These are phyloP conservation scores for Sinocyclocheilus maitianheensis DNA, from an alignment of 2,113 vertebrate genomes.

Conservation along the genomic window DNA sequence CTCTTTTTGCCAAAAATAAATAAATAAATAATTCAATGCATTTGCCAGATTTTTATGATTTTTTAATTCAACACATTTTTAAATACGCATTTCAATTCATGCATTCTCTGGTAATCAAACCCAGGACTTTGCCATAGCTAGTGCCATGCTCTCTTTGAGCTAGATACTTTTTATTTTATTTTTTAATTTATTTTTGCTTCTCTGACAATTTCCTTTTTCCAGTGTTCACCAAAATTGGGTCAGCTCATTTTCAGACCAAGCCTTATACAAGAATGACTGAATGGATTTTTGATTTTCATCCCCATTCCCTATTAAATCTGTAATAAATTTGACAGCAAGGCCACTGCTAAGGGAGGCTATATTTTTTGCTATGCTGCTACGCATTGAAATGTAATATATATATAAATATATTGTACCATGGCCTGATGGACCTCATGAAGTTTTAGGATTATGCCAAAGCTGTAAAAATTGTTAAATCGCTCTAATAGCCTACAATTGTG, in stretches of 20 bases:
- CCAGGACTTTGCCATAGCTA: too few species aligned
- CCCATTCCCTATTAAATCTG: not conserved
- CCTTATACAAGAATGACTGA: not conserved
- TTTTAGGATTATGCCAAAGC: not conserved
- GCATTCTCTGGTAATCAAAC: too few species aligned
- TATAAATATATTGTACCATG: too few species aligned
- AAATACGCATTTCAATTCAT: too few species aligned
- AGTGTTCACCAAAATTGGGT: conserved; percentile 2
- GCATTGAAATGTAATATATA: not conserved
- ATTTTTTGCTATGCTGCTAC: not conserved
- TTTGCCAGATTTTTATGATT: too few species aligned
- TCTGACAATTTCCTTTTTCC: not conserved
- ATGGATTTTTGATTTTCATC: conserved; percentile 3
- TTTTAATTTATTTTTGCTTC: not conserved
- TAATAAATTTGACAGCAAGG: not conserved
- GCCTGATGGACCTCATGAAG: not conserved
- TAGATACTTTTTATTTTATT: too few species aligned
- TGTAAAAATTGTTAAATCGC: not conserved
- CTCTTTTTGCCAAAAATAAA: too few species aligned
- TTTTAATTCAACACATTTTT: not conserved
- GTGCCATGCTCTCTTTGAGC: too few species aligned
- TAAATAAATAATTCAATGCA: too few species aligned
- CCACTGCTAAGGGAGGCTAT: not conserved
- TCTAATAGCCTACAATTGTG: not conserved
- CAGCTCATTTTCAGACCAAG: conserved; percentile 5